Evolutionary conservation across 2,113 vertebrate genomes (phyloP).

Genomic region (Heterochromis multidens): DNA sequence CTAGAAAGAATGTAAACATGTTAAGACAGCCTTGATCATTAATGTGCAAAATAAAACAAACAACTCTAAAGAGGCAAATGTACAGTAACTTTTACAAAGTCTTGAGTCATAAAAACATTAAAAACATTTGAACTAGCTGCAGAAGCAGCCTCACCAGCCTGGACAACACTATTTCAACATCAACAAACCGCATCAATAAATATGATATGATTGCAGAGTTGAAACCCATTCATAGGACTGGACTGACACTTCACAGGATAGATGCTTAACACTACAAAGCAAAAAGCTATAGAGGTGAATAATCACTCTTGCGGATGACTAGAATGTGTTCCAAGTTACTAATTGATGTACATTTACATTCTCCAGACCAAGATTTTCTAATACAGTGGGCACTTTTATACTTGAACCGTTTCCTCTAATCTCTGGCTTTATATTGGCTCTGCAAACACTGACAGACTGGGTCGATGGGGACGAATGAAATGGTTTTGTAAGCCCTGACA

Average conservation of each 20-base stretch:
- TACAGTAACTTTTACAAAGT: not conserved
- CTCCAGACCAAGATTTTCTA: not conserved
- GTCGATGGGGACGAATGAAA: slow-evolving; percentile 44
- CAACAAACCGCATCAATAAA: not conserved
- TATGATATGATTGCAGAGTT: not conserved
- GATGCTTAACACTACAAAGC: not conserved
- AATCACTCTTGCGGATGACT: too few species aligned
- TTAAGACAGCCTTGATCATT: not conserved
- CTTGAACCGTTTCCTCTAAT: not conserved
- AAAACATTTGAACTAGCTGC: too few species aligned
- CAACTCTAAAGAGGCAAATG: not conserved
- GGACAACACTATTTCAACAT: too few species aligned
- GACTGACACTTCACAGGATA: not conserved
- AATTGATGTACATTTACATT: not conserved
- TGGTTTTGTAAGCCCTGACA: slow-evolving; percentile 10
- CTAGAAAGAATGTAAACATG: not conserved
- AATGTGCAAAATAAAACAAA: not conserved
- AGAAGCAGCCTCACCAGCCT: not conserved
- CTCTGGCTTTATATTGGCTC: slow-evolving; percentile 6
- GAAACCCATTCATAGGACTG: not conserved
- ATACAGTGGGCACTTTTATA: not conserved
- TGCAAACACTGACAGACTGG: slow-evolving; percentile 7
- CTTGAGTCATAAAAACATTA: too few species aligned
- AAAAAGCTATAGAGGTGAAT: too few species aligned
- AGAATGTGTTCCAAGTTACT: too few species aligned